phyloP scores from a whole-genome alignment of 2,888 invertebrate genomes.

The Lepidonotus clava region DNA sequence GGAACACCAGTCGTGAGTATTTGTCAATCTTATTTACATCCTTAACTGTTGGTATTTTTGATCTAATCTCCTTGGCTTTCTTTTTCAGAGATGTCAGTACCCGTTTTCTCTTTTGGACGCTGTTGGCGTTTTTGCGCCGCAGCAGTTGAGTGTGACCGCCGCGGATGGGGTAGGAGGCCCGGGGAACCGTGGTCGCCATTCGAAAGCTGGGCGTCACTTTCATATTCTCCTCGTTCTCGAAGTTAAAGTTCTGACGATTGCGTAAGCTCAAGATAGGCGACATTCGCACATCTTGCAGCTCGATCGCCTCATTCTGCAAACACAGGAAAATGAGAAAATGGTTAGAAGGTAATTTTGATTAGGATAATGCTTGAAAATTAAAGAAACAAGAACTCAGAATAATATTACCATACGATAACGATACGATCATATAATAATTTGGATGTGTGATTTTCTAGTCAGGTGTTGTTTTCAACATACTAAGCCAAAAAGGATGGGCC shows the following conservation, averaged over 20 bases:
- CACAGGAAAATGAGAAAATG: not conserved
- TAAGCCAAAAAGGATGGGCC: too few relatives aligned
- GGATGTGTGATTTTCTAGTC: too few relatives aligned
- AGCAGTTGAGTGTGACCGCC: slow-evolving; percentile 63
- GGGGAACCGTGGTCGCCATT: slow-evolving; percentile 72
- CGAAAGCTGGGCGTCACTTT: slow-evolving; percentile 68
- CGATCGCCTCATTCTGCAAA: slow-evolving; percentile 86
- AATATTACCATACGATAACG: too few relatives aligned
- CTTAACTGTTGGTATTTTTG: slow-evolving; percentile 83
- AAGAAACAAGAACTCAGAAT: too few relatives aligned
- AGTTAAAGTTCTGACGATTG: slow-evolving; percentile 76
- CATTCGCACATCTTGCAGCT: slow-evolving; percentile 92
- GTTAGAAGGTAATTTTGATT: not conserved
- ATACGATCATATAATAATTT: too few relatives aligned
- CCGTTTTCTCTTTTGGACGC: slow-evolving; percentile 66
- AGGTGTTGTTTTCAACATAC: too few relatives aligned
- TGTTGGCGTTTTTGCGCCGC: slow-evolving; percentile 63
- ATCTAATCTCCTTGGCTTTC: slow-evolving; percentile 73
- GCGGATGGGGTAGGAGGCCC: slow-evolving; percentile 66
- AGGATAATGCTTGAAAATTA: not conserved
- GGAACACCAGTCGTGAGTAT: slow-evolving; percentile 96
- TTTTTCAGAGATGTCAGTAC: slow-evolving; percentile 72
- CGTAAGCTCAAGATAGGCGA: slow-evolving; percentile 91
- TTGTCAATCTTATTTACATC: slow-evolving; percentile 99
- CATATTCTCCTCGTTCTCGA: slow-evolving; percentile 69